Evolutionary conservation across 2,113 vertebrate genomes (phyloP).

Genomic region (Brachionichthys hirsutus): DNA sequence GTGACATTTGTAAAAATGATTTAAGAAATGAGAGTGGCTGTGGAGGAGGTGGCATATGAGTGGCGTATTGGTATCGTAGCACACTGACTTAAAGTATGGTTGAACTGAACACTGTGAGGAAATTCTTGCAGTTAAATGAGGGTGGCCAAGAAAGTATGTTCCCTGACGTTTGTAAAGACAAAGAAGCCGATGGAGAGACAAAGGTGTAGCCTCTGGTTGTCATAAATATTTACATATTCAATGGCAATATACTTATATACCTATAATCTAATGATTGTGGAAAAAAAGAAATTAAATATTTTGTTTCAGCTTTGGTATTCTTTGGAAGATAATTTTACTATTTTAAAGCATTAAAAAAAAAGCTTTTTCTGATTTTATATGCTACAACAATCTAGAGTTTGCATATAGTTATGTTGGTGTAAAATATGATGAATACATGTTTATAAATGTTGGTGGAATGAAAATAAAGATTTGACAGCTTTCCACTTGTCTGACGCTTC

Average conservation of each 20-base stretch:
- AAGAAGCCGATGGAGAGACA: slow-evolving; percentile 19
- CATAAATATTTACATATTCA: slow-evolving; percentile 1
- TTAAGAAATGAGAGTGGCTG: slow-evolving; percentile 48
- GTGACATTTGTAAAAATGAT: slow-evolving; percentile 35
- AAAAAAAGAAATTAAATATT: slow-evolving; percentile 6
- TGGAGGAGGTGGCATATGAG: slow-evolving; percentile 19
- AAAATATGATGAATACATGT: slow-evolving; percentile 43
- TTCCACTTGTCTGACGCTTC: slow-evolving; percentile 49
- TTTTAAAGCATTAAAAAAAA: slow-evolving; percentile 40
- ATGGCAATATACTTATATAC: slow-evolving; percentile 11
- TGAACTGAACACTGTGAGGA: slow-evolving; percentile 15
- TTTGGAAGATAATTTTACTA: slow-evolving; percentile 14
- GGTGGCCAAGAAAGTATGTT: slow-evolving; percentile 45
- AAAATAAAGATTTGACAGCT: slow-evolving; percentile 39
- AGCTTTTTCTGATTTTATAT: slow-evolving; percentile 42
- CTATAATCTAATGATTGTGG: slow-evolving; percentile 10
- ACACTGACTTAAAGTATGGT: slow-evolving; percentile 1
- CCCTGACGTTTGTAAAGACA: slow-evolving; percentile 24
- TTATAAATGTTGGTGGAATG: slow-evolving; percentile 24
- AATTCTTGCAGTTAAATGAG: slow-evolving; percentile 31
- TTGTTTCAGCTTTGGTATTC: slow-evolving; percentile 15
- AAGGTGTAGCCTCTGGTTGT: slow-evolving; percentile 24
- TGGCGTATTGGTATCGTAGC: slow-evolving; percentile 2
- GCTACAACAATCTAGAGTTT: slow-evolving; percentile 21
- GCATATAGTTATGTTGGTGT: slow-evolving; percentile 35